These are phyloP conservation scores for Dermatophagoides farinae DNA, from an alignment of 1,140 invertebrate genomes.

Conservation along the genomic window DNA sequence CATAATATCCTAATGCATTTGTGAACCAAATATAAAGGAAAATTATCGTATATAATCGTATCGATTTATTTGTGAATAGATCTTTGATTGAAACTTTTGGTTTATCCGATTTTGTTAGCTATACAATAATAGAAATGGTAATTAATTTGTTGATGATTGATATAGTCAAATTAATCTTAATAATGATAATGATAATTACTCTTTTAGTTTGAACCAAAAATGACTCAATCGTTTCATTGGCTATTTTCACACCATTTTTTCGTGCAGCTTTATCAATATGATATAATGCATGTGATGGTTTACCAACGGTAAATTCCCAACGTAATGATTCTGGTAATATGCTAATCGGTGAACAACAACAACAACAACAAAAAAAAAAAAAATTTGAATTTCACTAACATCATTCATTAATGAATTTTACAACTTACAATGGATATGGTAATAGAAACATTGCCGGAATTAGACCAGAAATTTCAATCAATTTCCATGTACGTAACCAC, in stretches of 20 bases:
- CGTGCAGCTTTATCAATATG: constrained; percentile 15
- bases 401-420: too few relatives aligned
- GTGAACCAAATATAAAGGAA: constrained; percentile 21
- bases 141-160: too few relatives aligned
- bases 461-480: constrained; percentile 20
- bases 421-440: constrained; percentile 22
- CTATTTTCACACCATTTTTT: constrained; percentile 15
- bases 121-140: too few relatives aligned
- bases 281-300: constrained; percentile 8
- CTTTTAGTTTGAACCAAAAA: constrained; percentile 11
- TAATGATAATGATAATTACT: background rate
- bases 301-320: constrained; percentile 16
- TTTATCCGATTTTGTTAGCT: too few relatives aligned
- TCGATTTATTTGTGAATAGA: constrained; percentile 13
- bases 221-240: constrained; percentile 11
- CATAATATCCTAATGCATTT: constrained; percentile 23
- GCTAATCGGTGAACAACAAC: constrained; percentile 12
- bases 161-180: too few relatives aligned
- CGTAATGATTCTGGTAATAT: constrained; percentile 18
- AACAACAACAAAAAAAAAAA: too few relatives aligned
- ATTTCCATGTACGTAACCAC: constrained; percentile 24
- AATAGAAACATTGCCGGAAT: constrained; percentile 21
- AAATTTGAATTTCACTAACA: too few relatives aligned
- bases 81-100: background rate
- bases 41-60: constrained; percentile 18